Evolutionary conservation across 1,140 invertebrate genomes (phyloP).

Genomic region (Diploscapter pachys): DNA sequence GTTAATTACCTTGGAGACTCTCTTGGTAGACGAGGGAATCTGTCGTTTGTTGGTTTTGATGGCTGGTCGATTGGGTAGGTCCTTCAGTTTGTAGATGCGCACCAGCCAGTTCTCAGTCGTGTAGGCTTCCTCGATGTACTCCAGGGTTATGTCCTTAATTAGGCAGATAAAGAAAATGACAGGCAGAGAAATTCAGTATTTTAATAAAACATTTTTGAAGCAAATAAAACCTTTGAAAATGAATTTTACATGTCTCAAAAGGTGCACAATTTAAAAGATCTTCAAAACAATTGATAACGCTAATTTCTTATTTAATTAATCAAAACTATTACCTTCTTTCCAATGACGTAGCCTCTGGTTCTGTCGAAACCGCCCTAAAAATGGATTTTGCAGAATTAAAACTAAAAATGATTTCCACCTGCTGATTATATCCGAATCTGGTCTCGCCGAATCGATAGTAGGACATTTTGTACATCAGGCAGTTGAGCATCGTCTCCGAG

Average conservation of each 20-base stretch:
- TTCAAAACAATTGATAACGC: too few species aligned
- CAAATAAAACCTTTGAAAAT: too few species aligned
- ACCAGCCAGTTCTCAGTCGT: constrained; percentile 99
- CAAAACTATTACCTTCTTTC: constrained; percentile 67
- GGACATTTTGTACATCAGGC: constrained; percentile 97
- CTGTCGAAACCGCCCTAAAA: constrained; percentile 81
- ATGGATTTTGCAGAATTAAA: too few species aligned
- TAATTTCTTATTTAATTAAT: too few species aligned
- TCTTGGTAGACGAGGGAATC: constrained; percentile 18
- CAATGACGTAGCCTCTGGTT: constrained; percentile 89
- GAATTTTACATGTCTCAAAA: too few species aligned
- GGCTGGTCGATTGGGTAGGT: constrained; percentile 17
- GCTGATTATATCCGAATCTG: constrained; percentile 45
- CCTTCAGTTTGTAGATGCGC: constrained; percentile 72
- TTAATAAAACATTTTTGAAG: too few species aligned
- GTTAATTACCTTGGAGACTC: neutral
- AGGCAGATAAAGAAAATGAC: too few species aligned
- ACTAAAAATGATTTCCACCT: too few species aligned
- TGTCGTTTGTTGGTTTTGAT: constrained; percentile 14
- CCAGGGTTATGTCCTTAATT: constrained; percentile 77
- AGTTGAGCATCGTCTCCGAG: constrained; percentile 88
- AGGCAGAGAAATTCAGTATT: too few species aligned
- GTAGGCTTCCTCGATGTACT: constrained; percentile 95
- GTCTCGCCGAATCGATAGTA: constrained; percentile 94
- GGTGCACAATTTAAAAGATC: too few species aligned